Evolutionary conservation across 2,888 invertebrate genomes (phyloP).

Genomic region (Atrina japonica): DNA sequence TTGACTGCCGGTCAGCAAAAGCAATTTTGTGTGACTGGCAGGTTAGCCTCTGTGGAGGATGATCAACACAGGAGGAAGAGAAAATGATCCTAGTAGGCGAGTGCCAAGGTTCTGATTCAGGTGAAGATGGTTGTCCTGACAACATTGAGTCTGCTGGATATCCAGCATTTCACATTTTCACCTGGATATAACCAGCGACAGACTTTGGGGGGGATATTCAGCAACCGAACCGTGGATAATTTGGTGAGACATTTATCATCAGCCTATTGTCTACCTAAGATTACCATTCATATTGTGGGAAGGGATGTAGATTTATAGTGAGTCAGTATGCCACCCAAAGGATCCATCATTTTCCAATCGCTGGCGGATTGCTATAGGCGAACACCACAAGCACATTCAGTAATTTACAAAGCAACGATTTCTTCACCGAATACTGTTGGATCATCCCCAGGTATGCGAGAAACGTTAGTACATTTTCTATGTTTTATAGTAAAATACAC

Average conservation of each 20-base stretch:
- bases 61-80: too few relatives aligned
- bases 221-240: background rate
- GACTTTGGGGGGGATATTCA: background rate
- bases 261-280: background rate
- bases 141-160: background rate
- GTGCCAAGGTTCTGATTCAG: background rate
- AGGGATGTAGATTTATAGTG: conserved; percentile 1
- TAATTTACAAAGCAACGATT: too few relatives aligned
- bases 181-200: background rate
- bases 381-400: background rate
- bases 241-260: background rate
- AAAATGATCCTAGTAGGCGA: too few relatives aligned
- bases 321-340: background rate
- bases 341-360: background rate
- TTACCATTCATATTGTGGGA: conserved; percentile 1
- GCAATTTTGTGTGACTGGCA: too few relatives aligned
- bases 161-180: conserved; percentile 5
- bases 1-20: too few relatives aligned
- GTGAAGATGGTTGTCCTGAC: background rate
- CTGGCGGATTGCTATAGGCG: too few relatives aligned
- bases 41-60: too few relatives aligned
- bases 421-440: too few relatives aligned
- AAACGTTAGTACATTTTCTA: too few relatives aligned
- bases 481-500: too few relatives aligned
- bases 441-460: too few relatives aligned